Evolutionary conservation across 2,113 vertebrate species (phyloP).

Genomic region (Phalacrocorax aristotelis): DNA sequence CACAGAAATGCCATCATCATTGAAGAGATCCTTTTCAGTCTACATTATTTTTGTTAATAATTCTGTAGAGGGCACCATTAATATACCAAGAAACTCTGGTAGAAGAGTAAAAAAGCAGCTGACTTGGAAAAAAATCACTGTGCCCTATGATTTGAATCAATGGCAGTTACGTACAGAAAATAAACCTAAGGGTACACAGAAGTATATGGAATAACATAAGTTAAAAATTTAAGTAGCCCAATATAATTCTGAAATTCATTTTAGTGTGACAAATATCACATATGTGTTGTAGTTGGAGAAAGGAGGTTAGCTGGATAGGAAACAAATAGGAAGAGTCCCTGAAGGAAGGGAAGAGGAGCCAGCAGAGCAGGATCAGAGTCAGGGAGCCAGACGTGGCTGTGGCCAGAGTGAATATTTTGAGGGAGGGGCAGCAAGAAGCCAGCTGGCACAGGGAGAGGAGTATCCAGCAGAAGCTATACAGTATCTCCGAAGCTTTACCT

Average conservation of each 20-base stretch:
- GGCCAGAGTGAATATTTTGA: background rate
- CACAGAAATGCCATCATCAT: background rate
- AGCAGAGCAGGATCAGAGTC: background rate
- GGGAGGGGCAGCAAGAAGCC: background rate
- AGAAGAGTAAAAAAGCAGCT: background rate
- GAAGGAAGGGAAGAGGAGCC: background rate
- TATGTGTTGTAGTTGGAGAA: background rate
- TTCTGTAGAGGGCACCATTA: conserved; percentile 21
- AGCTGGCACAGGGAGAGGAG: background rate
- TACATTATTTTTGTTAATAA: background rate
- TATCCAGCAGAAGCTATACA: background rate
- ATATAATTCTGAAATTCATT: background rate
- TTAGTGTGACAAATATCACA: background rate
- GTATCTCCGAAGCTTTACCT: background rate
- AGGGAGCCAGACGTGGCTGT: background rate
- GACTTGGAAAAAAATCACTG: background rate
- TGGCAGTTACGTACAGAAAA: background rate
- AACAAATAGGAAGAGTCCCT: background rate
- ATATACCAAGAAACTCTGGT: background rate
- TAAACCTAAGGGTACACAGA: background rate
- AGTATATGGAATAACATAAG: background rate
- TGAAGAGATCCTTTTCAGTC: background rate
- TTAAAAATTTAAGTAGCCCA: background rate
- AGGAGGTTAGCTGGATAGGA: background rate
- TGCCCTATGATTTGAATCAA: background rate